Conservation (phyloP, 2,797 vertebrate species). For the Pelodytes ibericus region DNA sequence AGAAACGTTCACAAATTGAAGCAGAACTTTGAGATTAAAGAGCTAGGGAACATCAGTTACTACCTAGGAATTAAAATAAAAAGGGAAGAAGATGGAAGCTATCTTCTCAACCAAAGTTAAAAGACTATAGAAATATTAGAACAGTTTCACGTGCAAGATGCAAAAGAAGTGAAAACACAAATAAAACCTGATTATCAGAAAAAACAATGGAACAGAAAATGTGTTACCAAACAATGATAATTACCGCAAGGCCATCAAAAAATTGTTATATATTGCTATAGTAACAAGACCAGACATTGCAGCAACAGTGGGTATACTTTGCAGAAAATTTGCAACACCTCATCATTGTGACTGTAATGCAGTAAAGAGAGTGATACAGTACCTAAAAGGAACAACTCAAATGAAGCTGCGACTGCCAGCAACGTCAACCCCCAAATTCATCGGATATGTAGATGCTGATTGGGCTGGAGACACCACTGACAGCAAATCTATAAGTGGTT, state of each 20-base stretch:
- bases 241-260: neutral
- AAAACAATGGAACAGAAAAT: neutral
- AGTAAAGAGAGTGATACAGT: conserved; percentile 4
- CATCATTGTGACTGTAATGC: conserved; percentile 12
- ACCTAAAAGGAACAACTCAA: neutral
- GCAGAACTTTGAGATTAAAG: neutral
- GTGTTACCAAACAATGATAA: conserved; percentile 2
- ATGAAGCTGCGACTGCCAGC: neutral
- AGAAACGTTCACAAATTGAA: neutral
- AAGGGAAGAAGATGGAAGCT: conserved; percentile 8
- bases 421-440: conserved; percentile 1
- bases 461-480: neutral
- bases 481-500: neutral
- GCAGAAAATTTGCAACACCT: conserved; percentile 4
- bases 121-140: conserved; percentile 9
- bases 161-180: conserved; percentile 11
- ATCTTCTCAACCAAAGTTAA: conserved; percentile 8
- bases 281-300: conserved; percentile 4
- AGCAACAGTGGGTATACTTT: neutral
- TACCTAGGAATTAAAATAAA: neutral
- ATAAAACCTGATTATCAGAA: neutral
- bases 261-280: conserved; percentile 6
- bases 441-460: conserved; percentile 1
- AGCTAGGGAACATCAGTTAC: neutral
- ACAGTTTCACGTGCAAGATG: conserved; percentile 20